Conservation (phyloP, 1,140 invertebrate species). For the Euwallacea similis region DNA sequence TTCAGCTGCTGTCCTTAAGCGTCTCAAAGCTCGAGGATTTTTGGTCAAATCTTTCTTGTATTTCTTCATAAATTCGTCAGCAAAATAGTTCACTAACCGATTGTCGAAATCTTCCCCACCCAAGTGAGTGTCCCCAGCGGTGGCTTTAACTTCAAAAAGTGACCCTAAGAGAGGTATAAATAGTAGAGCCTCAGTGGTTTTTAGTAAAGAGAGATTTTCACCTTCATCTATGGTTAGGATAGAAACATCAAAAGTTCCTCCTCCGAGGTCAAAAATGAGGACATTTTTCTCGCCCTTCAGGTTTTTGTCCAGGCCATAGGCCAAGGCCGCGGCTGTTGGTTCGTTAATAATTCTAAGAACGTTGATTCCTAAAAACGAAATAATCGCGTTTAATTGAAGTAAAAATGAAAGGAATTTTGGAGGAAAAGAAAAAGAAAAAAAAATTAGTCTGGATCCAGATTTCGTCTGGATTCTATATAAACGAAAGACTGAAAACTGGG, state of each 20-base stretch:
- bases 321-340: constrained; percentile 78
- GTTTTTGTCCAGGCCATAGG: constrained; percentile 78
- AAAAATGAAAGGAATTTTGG: neutral
- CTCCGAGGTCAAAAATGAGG: constrained; percentile 68
- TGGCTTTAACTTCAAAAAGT: constrained; percentile 69
- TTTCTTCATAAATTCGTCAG: constrained; percentile 59
- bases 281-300: constrained; percentile 69
- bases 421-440: too few relatives aligned
- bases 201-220: neutral
- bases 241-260: constrained; percentile 76
- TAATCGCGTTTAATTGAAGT: neutral
- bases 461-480: neutral
- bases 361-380: constrained; percentile 58
- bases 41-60: constrained; percentile 57
- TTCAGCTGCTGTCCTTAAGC: constrained; percentile 79
- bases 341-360: constrained; percentile 77
- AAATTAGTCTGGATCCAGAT: neutral
- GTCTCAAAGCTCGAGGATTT: constrained; percentile 60
- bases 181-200: neutral
- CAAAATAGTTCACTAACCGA: constrained; percentile 68
- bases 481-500: neutral
- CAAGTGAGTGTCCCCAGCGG: constrained; percentile 64
- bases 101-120: constrained; percentile 65
- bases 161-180: constrained; percentile 49
- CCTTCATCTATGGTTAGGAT: constrained; percentile 73